A percentile compares a stretch with the other conserved stretches of the same genome.
These are phyloP conservation scores for Beris morrisii DNA, from an alignment of 2,888 invertebrate species.

Conservation along the genomic window DNA sequence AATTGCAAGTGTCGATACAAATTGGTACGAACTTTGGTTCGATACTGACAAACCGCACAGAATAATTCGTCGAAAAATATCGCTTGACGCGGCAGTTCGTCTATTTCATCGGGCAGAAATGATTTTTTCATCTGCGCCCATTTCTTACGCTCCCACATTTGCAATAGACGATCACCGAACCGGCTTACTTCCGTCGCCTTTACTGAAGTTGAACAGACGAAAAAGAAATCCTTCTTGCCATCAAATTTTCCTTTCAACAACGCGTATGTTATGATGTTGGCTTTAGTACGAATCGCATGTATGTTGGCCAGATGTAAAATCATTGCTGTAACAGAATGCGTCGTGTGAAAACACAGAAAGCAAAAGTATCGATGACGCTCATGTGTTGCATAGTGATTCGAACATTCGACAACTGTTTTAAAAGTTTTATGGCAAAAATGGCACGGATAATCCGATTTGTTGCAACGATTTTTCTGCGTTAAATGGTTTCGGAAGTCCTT, in stretches of 20 bases:
- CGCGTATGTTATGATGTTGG: constrained; percentile 54
- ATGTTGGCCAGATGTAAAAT: constrained; percentile 59
- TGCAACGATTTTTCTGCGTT: constrained; percentile 37
- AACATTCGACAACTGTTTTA: constrained; percentile 55
- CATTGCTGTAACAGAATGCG: constrained; percentile 46
- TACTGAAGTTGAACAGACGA: constrained; percentile 55
- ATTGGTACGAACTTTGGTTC: constrained; percentile 71
- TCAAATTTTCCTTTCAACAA: constrained; percentile 57
- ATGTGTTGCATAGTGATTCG: constrained; percentile 64
- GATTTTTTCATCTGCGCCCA: constrained; percentile 45
- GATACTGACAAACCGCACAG: constrained; percentile 70
- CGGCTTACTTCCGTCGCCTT: constrained; percentile 42
- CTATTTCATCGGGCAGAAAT: constrained; percentile 65
- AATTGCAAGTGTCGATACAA: constrained; percentile 70
- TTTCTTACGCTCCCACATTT: constrained; percentile 45
- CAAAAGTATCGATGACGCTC: constrained; percentile 63
- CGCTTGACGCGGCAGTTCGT: constrained; percentile 65
- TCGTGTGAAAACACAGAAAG: constrained; percentile 60
- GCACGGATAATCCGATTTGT: constrained; percentile 54
- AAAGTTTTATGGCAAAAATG: constrained; percentile 59
- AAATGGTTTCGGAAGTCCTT: constrained; percentile 55
- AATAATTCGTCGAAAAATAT: constrained; percentile 64
- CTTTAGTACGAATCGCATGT: constrained; percentile 55
- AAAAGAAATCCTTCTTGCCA: constrained; percentile 57
- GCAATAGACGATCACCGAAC: constrained; percentile 45